phyloP scores from a whole-genome alignment of 2,113 vertebrate genomes.

The Neoarius graeffei region DNA sequence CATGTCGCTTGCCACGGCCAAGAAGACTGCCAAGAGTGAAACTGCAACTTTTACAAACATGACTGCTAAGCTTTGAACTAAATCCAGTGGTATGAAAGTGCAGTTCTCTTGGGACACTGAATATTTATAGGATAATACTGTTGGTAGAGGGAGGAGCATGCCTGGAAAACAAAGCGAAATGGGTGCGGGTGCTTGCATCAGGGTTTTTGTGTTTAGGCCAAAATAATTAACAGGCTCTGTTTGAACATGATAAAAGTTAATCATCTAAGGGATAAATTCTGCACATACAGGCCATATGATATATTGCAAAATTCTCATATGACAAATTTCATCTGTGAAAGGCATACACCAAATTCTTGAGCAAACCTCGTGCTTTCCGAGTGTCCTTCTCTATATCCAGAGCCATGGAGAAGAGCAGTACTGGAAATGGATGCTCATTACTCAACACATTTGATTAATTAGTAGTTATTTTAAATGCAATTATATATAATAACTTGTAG shows the following conservation, averaged over 20 bases:
- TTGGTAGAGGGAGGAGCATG: not conserved
- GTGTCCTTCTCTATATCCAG: not conserved
- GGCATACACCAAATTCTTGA: not conserved
- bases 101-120: not conserved
- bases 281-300: not conserved
- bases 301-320: not conserved
- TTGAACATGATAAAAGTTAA: not conserved
- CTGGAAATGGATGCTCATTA: not conserved
- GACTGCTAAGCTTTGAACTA: not conserved
- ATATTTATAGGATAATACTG: not conserved
- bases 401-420: not conserved
- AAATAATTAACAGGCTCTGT: not conserved
- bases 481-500: no score
- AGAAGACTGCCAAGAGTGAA: constrained; percentile 33
- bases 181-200: not conserved
- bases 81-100: not conserved
- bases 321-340: not conserved
- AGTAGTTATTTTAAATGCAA: not conserved
- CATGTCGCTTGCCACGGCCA: not conserved
- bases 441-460: not conserved
- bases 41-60: constrained; percentile 51
- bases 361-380: not conserved
- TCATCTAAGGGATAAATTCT: not conserved
- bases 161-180: not conserved
- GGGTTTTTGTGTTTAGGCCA: not conserved